These are phyloP conservation scores for Laticauda laticaudata DNA, from an alignment of 2,113 vertebrate species.

Conservation along the genomic window DNA sequence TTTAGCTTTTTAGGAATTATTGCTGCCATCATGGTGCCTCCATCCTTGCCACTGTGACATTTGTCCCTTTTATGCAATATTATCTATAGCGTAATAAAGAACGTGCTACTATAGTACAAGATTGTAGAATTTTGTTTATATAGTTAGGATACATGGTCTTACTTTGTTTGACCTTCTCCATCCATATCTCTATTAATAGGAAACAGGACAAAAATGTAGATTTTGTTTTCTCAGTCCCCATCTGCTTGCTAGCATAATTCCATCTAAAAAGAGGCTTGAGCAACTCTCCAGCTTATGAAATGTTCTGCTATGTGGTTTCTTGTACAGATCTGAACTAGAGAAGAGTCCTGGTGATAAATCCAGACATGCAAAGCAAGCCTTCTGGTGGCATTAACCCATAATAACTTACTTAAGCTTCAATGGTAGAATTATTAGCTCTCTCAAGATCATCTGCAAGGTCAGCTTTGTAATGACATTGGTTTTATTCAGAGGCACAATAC, in stretches of 20 bases:
- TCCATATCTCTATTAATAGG: background rate
- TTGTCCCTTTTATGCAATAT: background rate
- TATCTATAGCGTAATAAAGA: background rate
- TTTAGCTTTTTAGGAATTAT: background rate
- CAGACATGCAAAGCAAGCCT: background rate
- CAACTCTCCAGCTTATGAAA: slow-evolving; percentile 43
- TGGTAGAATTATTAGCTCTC: background rate
- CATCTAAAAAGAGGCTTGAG: slow-evolving; percentile 54
- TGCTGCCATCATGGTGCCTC: background rate
- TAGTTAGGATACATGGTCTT: background rate
- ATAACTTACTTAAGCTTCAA: background rate
- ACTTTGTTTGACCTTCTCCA: background rate
- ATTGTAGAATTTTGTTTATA: background rate
- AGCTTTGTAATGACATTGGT: fast-evolving
- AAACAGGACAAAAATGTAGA: background rate
- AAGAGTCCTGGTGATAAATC: background rate
- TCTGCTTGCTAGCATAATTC: slow-evolving; percentile 20
- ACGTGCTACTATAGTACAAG: background rate
- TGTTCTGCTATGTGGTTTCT: slow-evolving; percentile 45
- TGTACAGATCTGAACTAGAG: slow-evolving; percentile 13
- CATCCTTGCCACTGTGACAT: background rate
- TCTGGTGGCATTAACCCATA: background rate
- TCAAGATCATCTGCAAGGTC: background rate
- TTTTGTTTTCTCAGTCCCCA: background rate
- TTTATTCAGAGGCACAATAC: background rate